Evolutionary conservation across 2,797 vertebrate species (phyloP), one percentile per base, ranked within the genome.

Genomic region (Decapterus maruadsi): DNA sequence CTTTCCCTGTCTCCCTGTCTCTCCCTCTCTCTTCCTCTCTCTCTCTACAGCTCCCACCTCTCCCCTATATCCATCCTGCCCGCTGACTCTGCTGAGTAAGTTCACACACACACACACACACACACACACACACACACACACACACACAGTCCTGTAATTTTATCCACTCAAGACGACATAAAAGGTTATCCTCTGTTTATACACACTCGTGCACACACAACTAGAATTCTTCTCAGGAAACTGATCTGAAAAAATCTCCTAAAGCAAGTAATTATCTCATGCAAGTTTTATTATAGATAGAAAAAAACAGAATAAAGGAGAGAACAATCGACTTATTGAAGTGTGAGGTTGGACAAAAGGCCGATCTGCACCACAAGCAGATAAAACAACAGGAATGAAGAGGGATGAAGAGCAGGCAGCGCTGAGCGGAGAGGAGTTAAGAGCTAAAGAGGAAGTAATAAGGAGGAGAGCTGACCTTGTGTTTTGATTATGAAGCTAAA

Each of bases 81-180:
- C 80, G 94, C 97, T 85, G 96, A 96, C 91, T 97, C 97, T 95
- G 96, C 96, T 81, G 96, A 97, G 97, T 99, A 96, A 98, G 97
- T 97, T 42, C 55, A 57, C 71, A 58, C 36, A 57, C 51, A 38
- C 38, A 53, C 51, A 63, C 14, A 1, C 38, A 53, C 34, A 53
- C n/a, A n/a, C n/a, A n/a, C n/a, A n/a, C n/a, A n/a, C n/a, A n/a
- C 55, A 57, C 71, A 58, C 36, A 57, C 51, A 38, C 38, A 53
- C 51, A 63, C 14, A 1, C 38, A 53, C 34, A 53, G n/a, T 31
- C 17, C 29, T 58, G 29, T 22, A 31, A 53, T 51, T 67, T 34
- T 54, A 73, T 57, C 22, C 46, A 42, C 55, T 61, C 17, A 42
- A 2, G 8, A 22, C 59, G 42, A 65, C 50, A 43, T 31, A 57